These are phyloP conservation scores for Sinodicranocentrus sp. DNA, from an alignment of 2,888 invertebrate species.

Conservation along the genomic window DNA sequence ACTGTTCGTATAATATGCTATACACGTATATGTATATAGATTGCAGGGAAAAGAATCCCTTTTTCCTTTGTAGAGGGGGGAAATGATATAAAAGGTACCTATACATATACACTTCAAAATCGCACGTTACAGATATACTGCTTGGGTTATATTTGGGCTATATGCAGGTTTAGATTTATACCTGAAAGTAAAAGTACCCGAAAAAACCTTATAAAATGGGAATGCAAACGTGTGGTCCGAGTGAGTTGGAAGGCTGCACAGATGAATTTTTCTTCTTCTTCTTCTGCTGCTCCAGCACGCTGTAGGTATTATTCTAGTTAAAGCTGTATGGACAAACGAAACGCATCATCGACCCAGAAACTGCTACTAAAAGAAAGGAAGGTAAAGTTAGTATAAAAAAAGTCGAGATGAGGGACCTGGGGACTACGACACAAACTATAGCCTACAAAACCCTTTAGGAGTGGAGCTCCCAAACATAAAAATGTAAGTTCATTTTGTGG, in stretches of 20 bases:
- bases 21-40: too few species aligned
- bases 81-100: too few species aligned
- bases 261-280: constrained; percentile 7
- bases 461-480: too few species aligned
- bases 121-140: not conserved
- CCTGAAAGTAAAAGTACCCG: not conserved
- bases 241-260: not conserved
- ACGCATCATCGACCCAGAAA: constrained; percentile 35
- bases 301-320: not conserved
- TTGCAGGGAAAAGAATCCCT: too few species aligned
- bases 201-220: not conserved
- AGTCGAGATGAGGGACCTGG: constrained; percentile 40
- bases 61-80: too few species aligned
- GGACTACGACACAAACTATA: constrained; percentile 20
- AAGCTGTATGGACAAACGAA: constrained; percentile 15
- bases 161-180: too few species aligned
- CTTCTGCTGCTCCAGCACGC: not conserved
- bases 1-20: too few species aligned
- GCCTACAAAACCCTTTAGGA: not conserved
- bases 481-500: too few species aligned
- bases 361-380: not conserved
- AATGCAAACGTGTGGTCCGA: not conserved
- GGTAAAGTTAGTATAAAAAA: not conserved
- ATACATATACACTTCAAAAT: not conserved
- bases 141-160: too few species aligned